Percentiles rank a stretch among this genome's conserved stretches.
These are phyloP conservation scores for Verasper variegatus DNA, from an alignment of 2,113 vertebrate species.

Conservation along the genomic window DNA sequence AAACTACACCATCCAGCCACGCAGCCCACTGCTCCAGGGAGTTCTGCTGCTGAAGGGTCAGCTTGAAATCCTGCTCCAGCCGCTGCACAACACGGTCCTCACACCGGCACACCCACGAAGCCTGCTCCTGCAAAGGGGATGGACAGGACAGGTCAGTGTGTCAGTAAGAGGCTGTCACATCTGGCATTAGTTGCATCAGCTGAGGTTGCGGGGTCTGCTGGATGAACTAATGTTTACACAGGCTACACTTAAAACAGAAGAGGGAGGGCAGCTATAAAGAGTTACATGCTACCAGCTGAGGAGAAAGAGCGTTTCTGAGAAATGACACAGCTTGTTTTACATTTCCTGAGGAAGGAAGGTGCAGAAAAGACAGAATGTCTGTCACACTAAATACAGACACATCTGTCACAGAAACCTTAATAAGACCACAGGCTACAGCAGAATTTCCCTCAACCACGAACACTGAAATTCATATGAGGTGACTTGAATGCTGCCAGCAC, in stretches of 20 bases:
- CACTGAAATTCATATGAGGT: not conserved
- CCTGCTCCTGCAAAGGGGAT: constrained; percentile 87
- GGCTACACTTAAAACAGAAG: not conserved
- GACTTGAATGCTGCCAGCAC: constrained; percentile 22
- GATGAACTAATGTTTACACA: not conserved
- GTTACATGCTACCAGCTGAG: not conserved
- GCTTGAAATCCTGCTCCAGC: constrained; percentile 94
- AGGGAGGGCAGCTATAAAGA: not conserved
- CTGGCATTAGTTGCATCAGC: not conserved
- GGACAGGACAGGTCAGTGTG: not conserved
- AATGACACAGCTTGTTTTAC: not conserved
- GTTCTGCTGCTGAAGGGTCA: constrained; percentile 95
- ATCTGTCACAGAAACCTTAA: not conserved
- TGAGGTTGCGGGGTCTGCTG: not conserved
- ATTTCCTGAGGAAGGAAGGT: not conserved
- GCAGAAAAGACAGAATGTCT: not conserved
- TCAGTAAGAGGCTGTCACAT: not conserved
- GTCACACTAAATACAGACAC: no score
- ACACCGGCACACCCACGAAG: constrained; percentile 94
- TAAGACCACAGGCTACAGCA: constrained; percentile 36
- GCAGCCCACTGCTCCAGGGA: constrained; percentile 94
- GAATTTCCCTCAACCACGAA: not conserved
- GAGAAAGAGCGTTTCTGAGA: constrained; percentile 11
- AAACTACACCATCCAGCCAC: constrained; percentile 93
- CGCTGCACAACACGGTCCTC: constrained; percentile 92